Evolutionary conservation across 2,113 vertebrate genomes (phyloP).

Genomic region (Bungarus multicinctus): DNA sequence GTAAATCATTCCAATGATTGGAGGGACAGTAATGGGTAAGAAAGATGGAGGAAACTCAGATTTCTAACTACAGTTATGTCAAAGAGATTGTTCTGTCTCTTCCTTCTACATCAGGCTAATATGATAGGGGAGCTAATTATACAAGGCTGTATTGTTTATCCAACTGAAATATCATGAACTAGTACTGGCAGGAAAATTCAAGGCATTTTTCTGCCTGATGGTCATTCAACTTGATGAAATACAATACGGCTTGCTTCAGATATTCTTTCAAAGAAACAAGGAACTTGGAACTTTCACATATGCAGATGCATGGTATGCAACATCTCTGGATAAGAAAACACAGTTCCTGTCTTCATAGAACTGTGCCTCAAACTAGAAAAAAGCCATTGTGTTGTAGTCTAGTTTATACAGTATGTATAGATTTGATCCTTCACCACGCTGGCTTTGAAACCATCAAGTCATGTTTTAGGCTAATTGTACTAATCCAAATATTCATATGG

Average conservation of each 20-base stretch:
- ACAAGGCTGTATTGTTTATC: neutral
- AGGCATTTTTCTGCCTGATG: neutral
- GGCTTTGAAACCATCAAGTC: neutral
- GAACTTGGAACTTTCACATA: neutral
- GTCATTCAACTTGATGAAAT: neutral
- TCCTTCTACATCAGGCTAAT: neutral
- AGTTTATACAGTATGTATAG: neutral
- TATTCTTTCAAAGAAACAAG: neutral
- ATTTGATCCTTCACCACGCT: neutral
- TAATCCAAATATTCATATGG: neutral
- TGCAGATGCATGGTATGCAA: neutral
- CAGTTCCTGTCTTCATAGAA: neutral
- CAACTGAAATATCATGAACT: neutral
- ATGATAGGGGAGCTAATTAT: neutral
- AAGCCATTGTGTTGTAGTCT: neutral
- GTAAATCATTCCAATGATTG: constrained; percentile 46
- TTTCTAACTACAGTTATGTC: constrained; percentile 14
- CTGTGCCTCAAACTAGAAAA: neutral
- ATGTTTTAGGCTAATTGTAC: neutral
- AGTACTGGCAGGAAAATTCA: neutral
- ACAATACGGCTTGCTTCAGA: neutral
- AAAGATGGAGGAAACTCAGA: neutral
- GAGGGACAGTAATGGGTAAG: constrained; percentile 33
- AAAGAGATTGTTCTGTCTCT: neutral
- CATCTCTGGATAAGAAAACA: neutral